Base-by-base conservation (phyloP, 2,113 vertebrate genomes). In the Trematomus loennbergii region DNA sequence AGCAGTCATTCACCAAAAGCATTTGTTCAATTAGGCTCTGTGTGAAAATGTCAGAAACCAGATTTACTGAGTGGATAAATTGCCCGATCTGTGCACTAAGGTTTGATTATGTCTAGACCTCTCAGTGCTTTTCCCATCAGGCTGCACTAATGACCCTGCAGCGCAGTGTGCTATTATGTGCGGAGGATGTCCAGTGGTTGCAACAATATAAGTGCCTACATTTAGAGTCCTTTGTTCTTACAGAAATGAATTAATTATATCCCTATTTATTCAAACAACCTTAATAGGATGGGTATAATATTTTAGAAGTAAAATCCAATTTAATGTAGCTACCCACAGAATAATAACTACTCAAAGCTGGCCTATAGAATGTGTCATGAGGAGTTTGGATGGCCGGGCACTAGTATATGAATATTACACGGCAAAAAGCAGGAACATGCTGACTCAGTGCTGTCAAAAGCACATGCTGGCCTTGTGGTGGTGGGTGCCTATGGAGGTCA, bases 51-150 rank as follows among this genome's bases (percentile, higher is more conserved):
- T 36, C 6, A 20, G 33, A 52, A 60, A 71, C 10, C 6, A 4
- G 45, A 33, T 36, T 46, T 17, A 13, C n/a, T 25, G 40, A 29
- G 2, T 6, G 9, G 62, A 72, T 75, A 33, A 40, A 68, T 20
- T 36, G 18, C n/a, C 52, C 40, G 29, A 60, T 48, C 64, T 36
- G 15, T 72, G 46, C 25, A 25, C 18, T 49, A 11, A n/a, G 22
- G 46, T 50, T 75, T 75, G 20, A 75, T 16, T 71, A 17, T 67
- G 55, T 55, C 66, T 29, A 1, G 60, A 65, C 52, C 17, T 60
- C 22, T 29, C 33, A 50, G 18, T n/a, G 52, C 72, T 69, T 83
- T 72, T 9, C 50, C 58, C 54, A 65, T 73, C 63, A 69, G 18
- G 43, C 58, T 53, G 40, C 70, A 64, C 58, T 64, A 68, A 84